Evolutionary conservation across 2,888 invertebrate genomes (phyloP), one percentile per base, ranked within the genome.

Genomic region (Gortyna flavago): DNA sequence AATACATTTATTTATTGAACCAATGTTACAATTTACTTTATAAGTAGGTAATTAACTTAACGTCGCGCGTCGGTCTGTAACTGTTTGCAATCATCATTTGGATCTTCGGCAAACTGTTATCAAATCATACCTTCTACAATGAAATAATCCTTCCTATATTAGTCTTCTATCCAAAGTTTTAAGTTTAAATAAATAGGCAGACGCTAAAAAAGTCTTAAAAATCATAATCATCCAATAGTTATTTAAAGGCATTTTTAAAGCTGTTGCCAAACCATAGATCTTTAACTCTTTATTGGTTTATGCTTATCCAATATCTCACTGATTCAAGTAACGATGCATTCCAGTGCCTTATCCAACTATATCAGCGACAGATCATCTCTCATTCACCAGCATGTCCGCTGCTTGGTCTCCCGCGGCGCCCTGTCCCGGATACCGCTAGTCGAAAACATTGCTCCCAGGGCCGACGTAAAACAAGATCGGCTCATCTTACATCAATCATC

Each of bases 401-500:
- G n/a, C 48, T 2, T 25, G 29, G 32, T 65, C 29, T 61, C 81
- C 81, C 84, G 81, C 79, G 6, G 81, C 13, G 81, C 57, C 21
- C 7, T 54, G 65, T 72, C 79, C 68, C 69, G 44, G n/a, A 48
- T 79, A 79, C 84, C 84, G 72, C 72, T 72, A 72, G 54, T 54
- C 59, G 41, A 44, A 61, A 61, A 32, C 65, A 66, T 70, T 54
- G 51, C 66, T 57, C 70, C 38, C 51, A n/a, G 67, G 21, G 57
- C 38, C 35, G 81, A 61, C 38, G 61, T 48, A 35, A 29, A 69
- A 62, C 84, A 83, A 69, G 72, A 69, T 44, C 69, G 68, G 54
- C 66, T 62, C 13, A 51, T 48, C 62, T 51, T 21, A 32, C 57
- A 85, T 85, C 83, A 80, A 85, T 83, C 81, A 85, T 72, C 41